Percentiles rank a stretch among this genome's conserved stretches.
These are phyloP conservation scores for Pollenia amentaria DNA, from an alignment of 2,888 invertebrate genomes.

Conservation along the genomic window DNA sequence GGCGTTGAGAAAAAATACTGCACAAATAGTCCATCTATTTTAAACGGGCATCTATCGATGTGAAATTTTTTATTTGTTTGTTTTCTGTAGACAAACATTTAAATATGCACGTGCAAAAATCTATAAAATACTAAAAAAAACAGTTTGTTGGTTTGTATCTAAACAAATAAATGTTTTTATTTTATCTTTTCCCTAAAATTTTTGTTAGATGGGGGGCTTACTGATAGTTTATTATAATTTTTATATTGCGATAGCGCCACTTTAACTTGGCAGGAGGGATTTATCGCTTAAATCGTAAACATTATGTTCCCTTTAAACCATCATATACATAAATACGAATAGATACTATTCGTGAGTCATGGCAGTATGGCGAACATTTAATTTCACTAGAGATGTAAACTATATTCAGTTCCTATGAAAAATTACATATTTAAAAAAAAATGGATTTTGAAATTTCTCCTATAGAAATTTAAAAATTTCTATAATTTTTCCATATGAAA, in stretches of 20 bases:
- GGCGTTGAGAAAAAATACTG: background rate
- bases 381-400: too few relatives aligned
- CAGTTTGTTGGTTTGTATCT: slow-evolving; percentile 13
- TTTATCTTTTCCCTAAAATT: background rate
- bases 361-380: too few relatives aligned
- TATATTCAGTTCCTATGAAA: too few relatives aligned
- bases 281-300: background rate
- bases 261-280: slow-evolving; percentile 47
- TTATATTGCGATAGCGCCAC: slow-evolving; percentile 44
- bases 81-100: background rate
- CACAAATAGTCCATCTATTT: slow-evolving; percentile 25
- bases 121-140: slow-evolving; percentile 19
- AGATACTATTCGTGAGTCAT: too few relatives aligned
- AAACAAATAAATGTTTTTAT: slow-evolving; percentile 23
- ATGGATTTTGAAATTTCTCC: too few relatives aligned
- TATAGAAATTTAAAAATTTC: too few relatives aligned
- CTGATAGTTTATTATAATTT: slow-evolving; percentile 46
- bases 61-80: slow-evolving; percentile 30
- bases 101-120: slow-evolving; percentile 56
- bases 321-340: background rate
- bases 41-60: slow-evolving; percentile 4
- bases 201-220: slow-evolving; percentile 1
- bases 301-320: background rate
- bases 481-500: too few relatives aligned
- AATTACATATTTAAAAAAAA: too few relatives aligned